Base-by-base conservation (phyloP, 2,797 vertebrate species). In the Perodicticus potto region DNA sequence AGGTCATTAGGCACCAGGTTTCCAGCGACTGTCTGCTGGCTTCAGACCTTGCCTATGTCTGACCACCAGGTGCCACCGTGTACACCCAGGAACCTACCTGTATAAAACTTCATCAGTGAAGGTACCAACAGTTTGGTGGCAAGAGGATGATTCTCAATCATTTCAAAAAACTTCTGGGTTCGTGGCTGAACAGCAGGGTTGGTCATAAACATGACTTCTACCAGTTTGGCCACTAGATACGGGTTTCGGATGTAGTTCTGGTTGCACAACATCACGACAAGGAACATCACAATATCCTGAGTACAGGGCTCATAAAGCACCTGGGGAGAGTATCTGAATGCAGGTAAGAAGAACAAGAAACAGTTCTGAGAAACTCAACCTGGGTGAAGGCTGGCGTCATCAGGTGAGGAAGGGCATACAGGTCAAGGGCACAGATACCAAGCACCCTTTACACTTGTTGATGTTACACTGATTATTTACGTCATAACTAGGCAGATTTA, bases 71-170 rank as follows among this genome's bases (percentile, higher is more conserved):
- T 34, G 25, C 74, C 43, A 53, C 22, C 4, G 3, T 10, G 43
- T 0, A 37, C 0, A 37, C 14, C 1, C n/a, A 6, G 20, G 57
- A 22, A 49, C 98, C 97, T 94, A 99, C 99, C 99, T 85, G 99
- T 99, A 98, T 99, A 99, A 98, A 99, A 99, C 98, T 99, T 99
- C 99, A 99, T 99, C 97, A 99, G 98, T 22, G 99, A 99, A 1
- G 99, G 99, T 57, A 99, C 99, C 94, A 99, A 98, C 97, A 99
- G 98, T 97, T 99, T 99, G 96, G 99, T 98, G 73, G 99, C 99
- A 96, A 99, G 98, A 5, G 99, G 99, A 93, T 99, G 99, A 98
- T 99, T 99, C 98, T 99, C 99, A 96, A 99, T 99, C 99, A 99
- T 99, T 98, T 99, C 99, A 92, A 99, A 99, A 98, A 99, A 99